Evolutionary conservation across 64 coral and sea anemone genomes (phyloP), one percentile per base, ranked within the genome.

Genomic region (Montipora capricornis): DNA sequence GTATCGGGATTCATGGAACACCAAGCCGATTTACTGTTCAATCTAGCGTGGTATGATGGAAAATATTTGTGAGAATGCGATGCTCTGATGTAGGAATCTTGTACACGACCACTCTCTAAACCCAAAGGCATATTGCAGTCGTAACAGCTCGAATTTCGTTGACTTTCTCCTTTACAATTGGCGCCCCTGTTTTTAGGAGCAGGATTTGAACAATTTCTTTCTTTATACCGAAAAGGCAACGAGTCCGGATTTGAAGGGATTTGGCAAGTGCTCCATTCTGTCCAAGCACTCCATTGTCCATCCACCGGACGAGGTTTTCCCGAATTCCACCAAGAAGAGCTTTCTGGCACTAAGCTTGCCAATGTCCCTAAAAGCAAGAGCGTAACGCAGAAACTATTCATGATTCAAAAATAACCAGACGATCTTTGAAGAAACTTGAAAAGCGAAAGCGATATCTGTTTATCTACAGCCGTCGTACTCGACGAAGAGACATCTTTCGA

Each of bases 1-100:
- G 13, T 84, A 8, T 84, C 66, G 16, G 82, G 82, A 88, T 75
- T 74, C 49, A 75, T 80, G 11, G 87, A 80, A 80, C 96, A 98
- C 96, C 96, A 98, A 11, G 96, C 92, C 0, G 96, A 98, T 52
- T 90, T 81, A 8, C 92, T 84, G 82, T 98, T 95, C 68, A 98
- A 88, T 58, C 96, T 84, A 6, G 76, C 89, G 55, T 87, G 61
- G 12, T 29, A 61, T 55, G 93, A 64, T 51, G 96, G 96, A 44
- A 95, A 98, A 48, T 98, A 84, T 46, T 84, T 83, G 49, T 98
- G 96, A 49, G 78, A 91, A 37, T 88, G 88, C 2, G 90, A 95
- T 62, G 96, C 96, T 53, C 93, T 92, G 44, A 98, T 66, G 20
- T 80, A 79, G 58, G 93, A 73, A 19, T 98, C 84, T 13, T n/a